A percentile compares a stretch with the other conserved stretches of the same genome.
phyloP scores from a whole-genome alignment of 2,797 vertebrate species.

The Xenops minutus region DNA sequence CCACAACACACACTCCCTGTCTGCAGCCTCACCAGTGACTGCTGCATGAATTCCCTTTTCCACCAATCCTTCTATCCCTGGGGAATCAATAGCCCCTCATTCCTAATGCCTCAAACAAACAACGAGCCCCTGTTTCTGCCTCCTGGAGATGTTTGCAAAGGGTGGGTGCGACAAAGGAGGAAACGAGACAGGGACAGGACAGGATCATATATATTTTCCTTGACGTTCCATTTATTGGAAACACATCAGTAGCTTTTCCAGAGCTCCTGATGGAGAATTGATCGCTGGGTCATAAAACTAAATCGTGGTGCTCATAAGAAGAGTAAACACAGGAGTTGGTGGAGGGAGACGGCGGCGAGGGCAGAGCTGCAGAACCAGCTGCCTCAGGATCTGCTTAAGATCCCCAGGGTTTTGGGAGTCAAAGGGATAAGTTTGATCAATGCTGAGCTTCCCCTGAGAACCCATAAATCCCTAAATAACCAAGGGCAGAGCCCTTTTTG shows the following conservation, averaged over 20 bases:
- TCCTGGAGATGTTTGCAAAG: neutral
- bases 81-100: neutral
- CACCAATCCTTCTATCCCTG: accelerated
- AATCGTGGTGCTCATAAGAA: constrained; percentile 23
- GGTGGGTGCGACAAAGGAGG: neutral
- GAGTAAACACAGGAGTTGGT: neutral
- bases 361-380: neutral
- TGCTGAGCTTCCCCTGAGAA: neutral
- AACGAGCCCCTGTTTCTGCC: neutral
- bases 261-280: constrained; percentile 58
- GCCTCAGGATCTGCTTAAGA: neutral
- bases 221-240: constrained; percentile 45
- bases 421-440: neutral
- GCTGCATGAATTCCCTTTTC: neutral
- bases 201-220: constrained; percentile 32
- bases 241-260: constrained; percentile 51
- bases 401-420: constrained; percentile 24
- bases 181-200: neutral
- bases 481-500: neutral
- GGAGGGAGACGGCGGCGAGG: neutral
- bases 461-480: neutral
- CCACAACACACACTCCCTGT: neutral
- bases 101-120: neutral
- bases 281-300: constrained; percentile 68
- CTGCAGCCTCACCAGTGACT: neutral